These are phyloP conservation scores for Ailurus styani DNA, from an alignment of 2,113 vertebrate genomes.

Conservation along the genomic window DNA sequence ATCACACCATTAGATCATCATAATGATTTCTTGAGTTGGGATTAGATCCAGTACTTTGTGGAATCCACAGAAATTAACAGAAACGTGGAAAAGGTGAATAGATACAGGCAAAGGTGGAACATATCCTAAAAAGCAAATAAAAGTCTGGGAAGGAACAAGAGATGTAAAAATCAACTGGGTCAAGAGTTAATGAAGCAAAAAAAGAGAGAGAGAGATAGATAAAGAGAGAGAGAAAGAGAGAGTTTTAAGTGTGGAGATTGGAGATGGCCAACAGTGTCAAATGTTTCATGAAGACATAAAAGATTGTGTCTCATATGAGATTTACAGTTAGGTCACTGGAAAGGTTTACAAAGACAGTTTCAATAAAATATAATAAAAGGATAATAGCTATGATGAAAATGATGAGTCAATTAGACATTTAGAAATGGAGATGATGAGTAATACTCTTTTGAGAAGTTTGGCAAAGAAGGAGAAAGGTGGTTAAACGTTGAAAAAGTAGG, in stretches of 20 bases:
- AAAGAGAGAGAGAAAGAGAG: accelerated
- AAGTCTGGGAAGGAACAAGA: neutral
- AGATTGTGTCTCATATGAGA: neutral
- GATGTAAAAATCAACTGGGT: neutral
- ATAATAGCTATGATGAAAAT: neutral
- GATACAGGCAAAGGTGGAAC: neutral
- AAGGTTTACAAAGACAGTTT: neutral
- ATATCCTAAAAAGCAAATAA: neutral
- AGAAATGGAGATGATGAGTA: neutral
- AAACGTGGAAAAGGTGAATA: neutral
- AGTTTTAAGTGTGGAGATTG: neutral
- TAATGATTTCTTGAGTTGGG: neutral
- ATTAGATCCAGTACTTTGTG: neutral
- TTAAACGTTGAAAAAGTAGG: neutral
- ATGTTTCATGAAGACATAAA: neutral
- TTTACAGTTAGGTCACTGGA: neutral
- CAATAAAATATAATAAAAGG: neutral
- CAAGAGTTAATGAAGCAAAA: neutral
- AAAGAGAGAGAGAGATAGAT: neutral
- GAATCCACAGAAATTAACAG: neutral
- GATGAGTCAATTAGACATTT: neutral
- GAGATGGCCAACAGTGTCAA: neutral
- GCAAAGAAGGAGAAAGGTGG: neutral
- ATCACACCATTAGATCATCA: neutral
- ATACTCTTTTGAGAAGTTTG: neutral